Percentiles rank a stretch among this genome's conserved stretches.
phyloP scores from a whole-genome alignment of 1,140 invertebrate genomes.

The Prorops nasuta region DNA sequence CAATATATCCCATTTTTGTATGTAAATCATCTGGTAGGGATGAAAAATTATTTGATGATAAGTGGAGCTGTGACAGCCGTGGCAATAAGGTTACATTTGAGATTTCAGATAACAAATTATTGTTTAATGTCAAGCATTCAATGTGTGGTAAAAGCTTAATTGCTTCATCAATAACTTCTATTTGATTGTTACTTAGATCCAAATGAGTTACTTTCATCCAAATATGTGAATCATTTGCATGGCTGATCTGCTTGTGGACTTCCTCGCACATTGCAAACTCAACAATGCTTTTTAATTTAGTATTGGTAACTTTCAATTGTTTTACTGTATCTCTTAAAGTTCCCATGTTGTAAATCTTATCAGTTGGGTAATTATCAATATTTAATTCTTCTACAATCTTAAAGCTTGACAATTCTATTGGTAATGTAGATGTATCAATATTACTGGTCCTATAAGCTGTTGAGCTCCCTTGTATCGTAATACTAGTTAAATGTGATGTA shows the following conservation, averaged over 20 bases:
- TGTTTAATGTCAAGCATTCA: conserved; percentile 69
- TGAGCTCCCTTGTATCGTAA: conserved; percentile 70
- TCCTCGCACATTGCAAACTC: conserved; percentile 78
- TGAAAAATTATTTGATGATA: conserved; percentile 74
- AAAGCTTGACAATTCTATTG: conserved; percentile 79
- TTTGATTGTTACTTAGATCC: conserved; percentile 79
- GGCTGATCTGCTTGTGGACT: conserved; percentile 60
- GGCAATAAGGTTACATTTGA: conserved; percentile 77
- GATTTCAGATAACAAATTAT: conserved; percentile 75
- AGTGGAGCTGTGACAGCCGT: conserved; percentile 70
- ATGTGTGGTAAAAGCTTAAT: conserved; percentile 78
- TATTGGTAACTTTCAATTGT: conserved; percentile 62
- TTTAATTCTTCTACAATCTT: conserved; percentile 67
- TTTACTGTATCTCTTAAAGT: conserved; percentile 68
- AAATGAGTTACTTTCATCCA: conserved; percentile 58
- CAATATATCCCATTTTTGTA: conserved; percentile 84
- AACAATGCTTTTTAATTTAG: conserved; percentile 62
- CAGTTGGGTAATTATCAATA: conserved; percentile 63
- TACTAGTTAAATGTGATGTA: conserved; percentile 68
- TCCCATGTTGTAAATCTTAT: conserved; percentile 67
- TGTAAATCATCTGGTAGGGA: conserved; percentile 73
- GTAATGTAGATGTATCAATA: conserved; percentile 75
- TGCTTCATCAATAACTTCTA: conserved; percentile 75
- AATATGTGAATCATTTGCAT: conserved; percentile 52
- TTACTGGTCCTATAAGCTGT: conserved; percentile 73